Percentiles rank a stretch among this genome's conserved stretches.
These are phyloP conservation scores for Callinectes sapidus DNA, from an alignment of 2,888 invertebrate genomes.

Conservation along the genomic window DNA sequence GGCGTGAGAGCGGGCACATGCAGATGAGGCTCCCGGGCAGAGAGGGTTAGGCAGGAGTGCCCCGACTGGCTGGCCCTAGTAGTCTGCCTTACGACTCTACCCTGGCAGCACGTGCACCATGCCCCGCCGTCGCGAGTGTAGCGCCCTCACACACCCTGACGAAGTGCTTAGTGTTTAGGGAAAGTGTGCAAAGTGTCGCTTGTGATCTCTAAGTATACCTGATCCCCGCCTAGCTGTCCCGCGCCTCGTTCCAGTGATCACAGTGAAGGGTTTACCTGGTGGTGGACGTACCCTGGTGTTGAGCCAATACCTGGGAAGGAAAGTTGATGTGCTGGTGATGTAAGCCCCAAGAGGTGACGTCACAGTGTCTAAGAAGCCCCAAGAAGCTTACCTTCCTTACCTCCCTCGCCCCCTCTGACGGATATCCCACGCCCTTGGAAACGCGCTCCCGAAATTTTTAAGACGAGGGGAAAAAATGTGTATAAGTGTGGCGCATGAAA, in stretches of 20 bases:
- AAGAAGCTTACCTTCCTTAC: constrained; percentile 52
- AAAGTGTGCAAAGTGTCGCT: not conserved
- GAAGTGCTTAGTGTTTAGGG: not conserved
- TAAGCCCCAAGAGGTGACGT: constrained; percentile 49
- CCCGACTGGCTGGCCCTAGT: constrained; percentile 48
- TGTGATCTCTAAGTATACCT: not conserved
- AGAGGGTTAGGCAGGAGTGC: constrained; percentile 63
- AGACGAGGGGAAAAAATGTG: not conserved
- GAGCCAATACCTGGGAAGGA: constrained; percentile 21
- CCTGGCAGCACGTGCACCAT: constrained; percentile 49
- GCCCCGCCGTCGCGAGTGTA: constrained; percentile 14
- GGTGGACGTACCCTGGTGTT: constrained; percentile 26
- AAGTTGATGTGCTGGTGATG: constrained; percentile 40
- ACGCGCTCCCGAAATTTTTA: constrained; percentile 22
- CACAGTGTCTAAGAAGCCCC: constrained; percentile 42
- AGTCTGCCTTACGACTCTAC: constrained; percentile 58
- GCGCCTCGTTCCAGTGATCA: not conserved
- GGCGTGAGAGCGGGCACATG: constrained; percentile 68
- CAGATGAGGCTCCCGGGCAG: constrained; percentile 62
- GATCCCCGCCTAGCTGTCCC: not conserved
- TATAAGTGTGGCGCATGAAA: constrained; percentile 16
- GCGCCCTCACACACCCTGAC: not conserved
- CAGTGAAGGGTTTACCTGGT: constrained; percentile 15
- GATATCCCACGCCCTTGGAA: constrained; percentile 39
- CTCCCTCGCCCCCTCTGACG: constrained; percentile 35